Evolutionary conservation across 2,113 vertebrate genomes (phyloP), one percentile per base, ranked within the genome.

Genomic region (Ornithorhynchus anatinus): DNA sequence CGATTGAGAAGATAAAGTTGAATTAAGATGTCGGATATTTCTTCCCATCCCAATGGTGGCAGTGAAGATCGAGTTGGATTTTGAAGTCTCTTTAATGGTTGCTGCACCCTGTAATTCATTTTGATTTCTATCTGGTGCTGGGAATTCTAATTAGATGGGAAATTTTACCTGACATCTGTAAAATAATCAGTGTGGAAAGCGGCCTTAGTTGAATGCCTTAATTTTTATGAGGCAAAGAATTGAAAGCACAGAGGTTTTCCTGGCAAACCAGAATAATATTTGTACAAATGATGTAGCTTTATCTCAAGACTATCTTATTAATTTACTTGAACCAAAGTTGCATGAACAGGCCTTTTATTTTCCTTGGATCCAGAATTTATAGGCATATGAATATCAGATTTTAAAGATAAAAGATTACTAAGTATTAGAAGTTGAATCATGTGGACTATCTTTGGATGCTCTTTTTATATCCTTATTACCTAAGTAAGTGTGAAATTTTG

Each of bases 31-130:
- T n/a, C n/a, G n/a, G n/a, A n/a, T n/a, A n/a, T n/a, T n/a, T n/a
- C n/a, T n/a, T n/a, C n/a, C n/a, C n/a, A n/a, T n/a, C n/a, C n/a
- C n/a, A n/a, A n/a, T n/a, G n/a, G n/a, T n/a, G n/a, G n/a, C n/a
- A n/a, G n/a, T n/a, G n/a, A n/a, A n/a, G n/a, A n/a, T n/a, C n/a
- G n/a, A n/a, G 23, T 71, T 77, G 78, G 71, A 72, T 79, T 85
- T 63, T 69, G 80, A 84, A 83, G 82, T 33, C 50, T 79, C 84
- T 53, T 81, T 70, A 66, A 59, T 75, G 37, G 69, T 78, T 71
- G 68, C 70, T 73, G 25, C 73, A 44, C 70, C 16, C 51, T 45
- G 13, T 61, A 22, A 15, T 66, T 47, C 66, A 52, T 48, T 51
- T 77, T 78, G 47, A 38, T 43, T 67, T 64, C 62, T 32, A 25